phyloP scores from a whole-genome alignment of 2,113 vertebrate genomes.

The Myodes glareolus region DNA sequence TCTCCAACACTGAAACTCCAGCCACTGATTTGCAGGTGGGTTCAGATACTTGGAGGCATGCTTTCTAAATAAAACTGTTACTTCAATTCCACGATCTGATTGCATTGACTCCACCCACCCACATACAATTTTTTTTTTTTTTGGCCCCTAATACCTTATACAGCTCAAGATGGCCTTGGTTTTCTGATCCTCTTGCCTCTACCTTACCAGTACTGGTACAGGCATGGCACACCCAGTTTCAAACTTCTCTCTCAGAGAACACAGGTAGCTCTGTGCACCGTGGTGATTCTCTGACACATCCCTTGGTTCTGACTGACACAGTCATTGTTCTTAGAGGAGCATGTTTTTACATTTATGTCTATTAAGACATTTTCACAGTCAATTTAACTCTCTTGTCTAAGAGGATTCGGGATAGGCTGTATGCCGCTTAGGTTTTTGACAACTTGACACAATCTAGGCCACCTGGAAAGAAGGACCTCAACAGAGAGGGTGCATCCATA shows the following conservation, averaged over 20 bases:
- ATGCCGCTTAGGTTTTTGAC: neutral
- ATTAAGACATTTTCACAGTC: neutral
- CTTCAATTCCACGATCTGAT: neutral
- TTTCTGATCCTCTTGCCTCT: neutral
- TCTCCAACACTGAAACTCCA: neutral
- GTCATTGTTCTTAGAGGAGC: neutral
- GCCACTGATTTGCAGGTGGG: neutral
- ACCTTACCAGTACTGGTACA: neutral
- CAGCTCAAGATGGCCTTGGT: neutral
- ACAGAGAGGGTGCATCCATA: neutral
- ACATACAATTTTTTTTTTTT: neutral
- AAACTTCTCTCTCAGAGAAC: neutral
- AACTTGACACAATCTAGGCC: neutral
- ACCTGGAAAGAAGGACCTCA: neutral
- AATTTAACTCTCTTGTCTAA: neutral
- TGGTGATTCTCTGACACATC: neutral
- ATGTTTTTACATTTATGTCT: neutral
- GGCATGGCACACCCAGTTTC: neutral
- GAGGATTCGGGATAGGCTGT: neutral
- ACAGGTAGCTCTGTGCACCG: neutral
- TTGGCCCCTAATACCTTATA: neutral
- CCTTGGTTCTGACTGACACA: neutral
- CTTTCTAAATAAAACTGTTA: neutral
- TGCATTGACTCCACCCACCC: fast-evolving
- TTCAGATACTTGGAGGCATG: neutral